phyloP scores from a whole-genome alignment of 2,888 invertebrate genomes.

The Morpho achilles region DNA sequence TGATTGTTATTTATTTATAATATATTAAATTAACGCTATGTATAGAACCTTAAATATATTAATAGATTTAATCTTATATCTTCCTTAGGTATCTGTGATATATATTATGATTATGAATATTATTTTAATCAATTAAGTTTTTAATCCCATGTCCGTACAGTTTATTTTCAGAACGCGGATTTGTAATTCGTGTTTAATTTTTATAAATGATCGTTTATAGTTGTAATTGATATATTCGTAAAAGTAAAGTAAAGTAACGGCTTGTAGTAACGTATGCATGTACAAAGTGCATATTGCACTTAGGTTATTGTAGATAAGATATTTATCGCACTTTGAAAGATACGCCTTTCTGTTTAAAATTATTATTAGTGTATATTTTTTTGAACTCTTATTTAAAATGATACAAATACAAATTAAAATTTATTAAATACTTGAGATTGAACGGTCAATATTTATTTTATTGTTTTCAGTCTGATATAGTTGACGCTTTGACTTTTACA shows the following conservation, averaged over 20 bases:
- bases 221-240: conserved; percentile 40
- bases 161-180: conserved; percentile 24
- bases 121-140: conserved; percentile 44
- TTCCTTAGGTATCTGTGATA: conserved; percentile 77
- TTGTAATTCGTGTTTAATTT: conserved; percentile 33
- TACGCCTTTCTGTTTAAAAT: neutral
- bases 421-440: no score
- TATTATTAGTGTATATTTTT: no score
- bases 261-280: conserved; percentile 29
- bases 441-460: no score
- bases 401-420: no score
- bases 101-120: conserved; percentile 53
- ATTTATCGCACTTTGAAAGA: conserved; percentile 1
- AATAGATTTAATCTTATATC: conserved; percentile 60
- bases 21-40: conserved; percentile 42
- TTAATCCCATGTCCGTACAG: conserved; percentile 20
- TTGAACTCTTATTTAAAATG: no score
- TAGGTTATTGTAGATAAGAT: conserved; percentile 27
- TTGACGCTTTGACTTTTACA: no score
- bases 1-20: conserved; percentile 58
- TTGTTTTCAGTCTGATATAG: no score
- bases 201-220: conserved; percentile 30
- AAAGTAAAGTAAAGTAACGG: no score
- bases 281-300: conserved; percentile 61
- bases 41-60: conserved; percentile 60